Evolutionary conservation across 2,888 invertebrate genomes (phyloP).

Genomic region (Schizaphis graminum): DNA sequence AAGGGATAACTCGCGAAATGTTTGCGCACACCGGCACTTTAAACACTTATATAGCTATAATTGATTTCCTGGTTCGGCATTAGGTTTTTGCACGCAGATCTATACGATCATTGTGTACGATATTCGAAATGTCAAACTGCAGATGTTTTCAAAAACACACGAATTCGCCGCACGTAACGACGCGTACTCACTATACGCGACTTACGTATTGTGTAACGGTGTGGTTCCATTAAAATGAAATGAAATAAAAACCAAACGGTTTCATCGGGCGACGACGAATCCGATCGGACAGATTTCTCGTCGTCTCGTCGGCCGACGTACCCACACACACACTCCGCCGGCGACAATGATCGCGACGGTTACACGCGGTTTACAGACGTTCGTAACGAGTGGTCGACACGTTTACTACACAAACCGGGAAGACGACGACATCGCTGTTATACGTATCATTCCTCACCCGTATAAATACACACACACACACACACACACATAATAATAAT

Average conservation of each 20-base stretch:
- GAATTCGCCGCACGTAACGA: not conserved
- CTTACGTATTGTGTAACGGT: not conserved
- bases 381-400: not conserved
- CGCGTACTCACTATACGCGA: not conserved
- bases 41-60: not conserved
- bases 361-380: not conserved
- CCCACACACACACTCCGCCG: not conserved
- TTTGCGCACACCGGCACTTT: not conserved
- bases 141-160: not conserved
- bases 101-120: not conserved
- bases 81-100: not conserved
- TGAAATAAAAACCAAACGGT: not conserved
- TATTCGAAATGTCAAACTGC: not conserved
- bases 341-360: not conserved
- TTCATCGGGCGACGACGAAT: not conserved
- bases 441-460: not conserved
- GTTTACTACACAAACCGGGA: not conserved
- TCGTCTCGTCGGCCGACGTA: not conserved
- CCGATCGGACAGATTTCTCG: not conserved
- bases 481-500: not conserved
- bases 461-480: not conserved
- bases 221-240: not conserved
- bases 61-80: not conserved
- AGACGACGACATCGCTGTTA: not conserved
- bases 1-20: not conserved